Base-by-base conservation (phyloP, 2,888 invertebrate species). In the Coenonympha glycerion region DNA sequence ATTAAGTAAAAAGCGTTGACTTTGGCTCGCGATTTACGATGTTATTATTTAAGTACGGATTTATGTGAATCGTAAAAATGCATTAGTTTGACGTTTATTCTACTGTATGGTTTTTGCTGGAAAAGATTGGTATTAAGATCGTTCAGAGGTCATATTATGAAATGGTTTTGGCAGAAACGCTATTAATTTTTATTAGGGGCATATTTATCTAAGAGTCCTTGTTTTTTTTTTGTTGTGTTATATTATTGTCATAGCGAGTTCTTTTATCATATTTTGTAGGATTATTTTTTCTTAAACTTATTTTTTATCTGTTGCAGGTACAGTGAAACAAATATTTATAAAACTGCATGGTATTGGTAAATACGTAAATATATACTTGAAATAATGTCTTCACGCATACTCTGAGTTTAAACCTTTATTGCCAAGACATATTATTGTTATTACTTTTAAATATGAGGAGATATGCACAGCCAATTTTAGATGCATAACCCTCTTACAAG, bases 281-380 rank as follows among this genome's bases (percentile, higher is more conserved):
- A 34, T 3, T 16, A 8, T 18, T 3, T 37, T 15, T 37, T 6
- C 37, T 37, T 22, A 37, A 13, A 22, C 22, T 22, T 21, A 13
- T 24, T 15, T 39, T 39, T n/a, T 24, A 15, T 39, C 13, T 22
- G 22, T 39, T 39, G 15, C 39, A 39, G 39, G 39, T 39, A 39
- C 39, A 39, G 8, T 24, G 13, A 39, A 9, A 15, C 9, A 39
- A 15, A 15, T n/a, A n/a, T n/a, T 6, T 24, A 22, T 4, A 24
- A 2, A 15, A 15, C 8, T 2, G 18, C 11, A 37, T 37, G 22
- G 37, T 37, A n/a, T n/a, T n/a, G n/a, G n/a, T n/a, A n/a, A n/a
- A n/a, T n/a, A n/a, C n/a, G n/a, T n/a, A n/a, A n/a, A n/a, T n/a
- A n/a, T n/a, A n/a, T n/a, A n/a, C n/a, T n/a, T n/a, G n/a, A n/a